Evolutionary conservation across 2,113 vertebrate species (phyloP).

Genomic region (Cheirogaleus medius): DNA sequence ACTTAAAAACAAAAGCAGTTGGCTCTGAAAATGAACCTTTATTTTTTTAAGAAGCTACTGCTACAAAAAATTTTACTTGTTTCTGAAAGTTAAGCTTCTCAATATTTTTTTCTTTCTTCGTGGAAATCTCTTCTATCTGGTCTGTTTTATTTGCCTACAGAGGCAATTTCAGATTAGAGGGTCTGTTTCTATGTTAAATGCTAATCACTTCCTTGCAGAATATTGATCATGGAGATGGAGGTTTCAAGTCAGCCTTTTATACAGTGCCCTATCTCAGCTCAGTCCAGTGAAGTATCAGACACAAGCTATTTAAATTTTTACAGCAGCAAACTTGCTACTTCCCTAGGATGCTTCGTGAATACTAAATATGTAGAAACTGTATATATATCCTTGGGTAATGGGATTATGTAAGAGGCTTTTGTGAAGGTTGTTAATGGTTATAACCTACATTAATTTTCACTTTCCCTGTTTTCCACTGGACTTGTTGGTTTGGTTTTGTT

Average conservation of each 20-base stretch:
- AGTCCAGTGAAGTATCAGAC: not conserved
- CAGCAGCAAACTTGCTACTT: slow-evolving; percentile 54
- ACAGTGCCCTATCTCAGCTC: slow-evolving; percentile 4
- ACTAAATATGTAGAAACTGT: not conserved
- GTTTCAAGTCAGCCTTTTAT: slow-evolving; percentile 44
- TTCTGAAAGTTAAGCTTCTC: slow-evolving; percentile 31
- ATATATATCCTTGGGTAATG: not conserved
- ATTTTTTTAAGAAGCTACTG: slow-evolving; percentile 39
- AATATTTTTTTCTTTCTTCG: not conserved
- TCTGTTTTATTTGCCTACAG: slow-evolving; percentile 49
- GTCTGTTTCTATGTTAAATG: not conserved
- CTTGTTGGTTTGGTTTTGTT: not conserved
- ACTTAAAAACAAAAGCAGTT: slow-evolving; percentile 15
- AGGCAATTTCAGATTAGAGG: slow-evolving; percentile 29
- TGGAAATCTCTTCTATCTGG: slow-evolving; percentile 41
- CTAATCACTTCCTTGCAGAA: slow-evolving; percentile 39
- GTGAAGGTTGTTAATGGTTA: not conserved
- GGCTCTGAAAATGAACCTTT: slow-evolving; percentile 29
- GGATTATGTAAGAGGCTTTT: not conserved
- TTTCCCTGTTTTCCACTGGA: not conserved
- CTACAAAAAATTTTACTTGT: not conserved
- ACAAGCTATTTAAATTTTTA: slow-evolving; percentile 58
- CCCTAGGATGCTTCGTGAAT: slow-evolving; percentile 42
- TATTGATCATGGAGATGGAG: not conserved
- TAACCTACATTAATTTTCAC: not conserved